Conservation (phyloP, 2,113 vertebrate genomes). For the Globicephala melas region DNA sequence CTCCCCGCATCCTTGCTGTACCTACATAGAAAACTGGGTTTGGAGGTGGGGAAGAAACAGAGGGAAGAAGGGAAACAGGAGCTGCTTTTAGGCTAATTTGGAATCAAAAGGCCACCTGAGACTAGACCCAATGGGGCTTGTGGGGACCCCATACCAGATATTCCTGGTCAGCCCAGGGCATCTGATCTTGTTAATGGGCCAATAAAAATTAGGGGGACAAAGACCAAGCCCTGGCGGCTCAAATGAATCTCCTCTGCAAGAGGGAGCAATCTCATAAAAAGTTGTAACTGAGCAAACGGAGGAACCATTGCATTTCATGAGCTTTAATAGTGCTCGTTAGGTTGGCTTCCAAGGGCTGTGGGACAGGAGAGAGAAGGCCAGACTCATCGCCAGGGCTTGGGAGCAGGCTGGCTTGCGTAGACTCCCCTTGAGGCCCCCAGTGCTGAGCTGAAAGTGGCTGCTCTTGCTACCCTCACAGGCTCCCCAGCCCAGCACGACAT, state of each 20-base stretch:
- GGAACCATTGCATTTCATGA: slow-evolving; percentile 59
- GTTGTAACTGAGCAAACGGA: neutral
- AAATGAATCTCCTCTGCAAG: slow-evolving; percentile 10
- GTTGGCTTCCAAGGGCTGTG: slow-evolving; percentile 36
- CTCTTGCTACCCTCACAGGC: neutral
- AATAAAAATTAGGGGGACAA: slow-evolving; percentile 70
- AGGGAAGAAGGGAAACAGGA: neutral
- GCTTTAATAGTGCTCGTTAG: slow-evolving; percentile 62
- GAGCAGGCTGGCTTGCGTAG: neutral
- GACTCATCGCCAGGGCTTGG: neutral
- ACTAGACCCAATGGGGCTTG: neutral
- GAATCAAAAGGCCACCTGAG: neutral
- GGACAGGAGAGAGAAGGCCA: slow-evolving; percentile 17
- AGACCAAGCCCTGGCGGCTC: slow-evolving; percentile 47
- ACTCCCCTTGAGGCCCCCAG: neutral
- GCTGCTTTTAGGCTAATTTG: neutral
- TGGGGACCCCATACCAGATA: slow-evolving; percentile 31
- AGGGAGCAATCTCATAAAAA: slow-evolving; percentile 56
- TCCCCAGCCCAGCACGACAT: neutral
- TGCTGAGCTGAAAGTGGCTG: neutral
- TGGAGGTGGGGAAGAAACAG: neutral
- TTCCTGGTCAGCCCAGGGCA: slow-evolving; percentile 13
- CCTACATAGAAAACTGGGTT: neutral
- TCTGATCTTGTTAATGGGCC: slow-evolving; percentile 61
- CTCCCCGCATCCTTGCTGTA: neutral